Evolutionary conservation across 1,140 invertebrate genomes (phyloP).

Genomic region (Drosophila mauritiana): DNA sequence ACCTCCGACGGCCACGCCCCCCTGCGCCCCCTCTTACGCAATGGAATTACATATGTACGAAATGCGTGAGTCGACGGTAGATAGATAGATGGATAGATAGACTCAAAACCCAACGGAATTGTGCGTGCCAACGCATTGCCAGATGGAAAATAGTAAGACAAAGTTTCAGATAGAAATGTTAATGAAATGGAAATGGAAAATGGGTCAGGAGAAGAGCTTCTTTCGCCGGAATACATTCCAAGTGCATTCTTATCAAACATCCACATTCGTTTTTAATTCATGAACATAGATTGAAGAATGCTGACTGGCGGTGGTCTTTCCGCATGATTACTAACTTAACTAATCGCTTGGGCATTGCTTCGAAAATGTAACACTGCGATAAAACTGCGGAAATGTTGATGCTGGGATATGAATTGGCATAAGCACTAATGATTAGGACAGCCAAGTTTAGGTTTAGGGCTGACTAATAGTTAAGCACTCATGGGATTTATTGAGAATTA

Average conservation of each 20-base stretch:
- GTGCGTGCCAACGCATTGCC: slow-evolving; percentile 36
- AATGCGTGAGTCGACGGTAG: slow-evolving; percentile 17
- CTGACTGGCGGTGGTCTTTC: too few relatives aligned
- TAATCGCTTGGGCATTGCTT: too few relatives aligned
- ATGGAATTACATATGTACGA: slow-evolving; percentile 9
- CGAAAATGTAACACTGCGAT: not conserved
- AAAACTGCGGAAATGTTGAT: too few relatives aligned
- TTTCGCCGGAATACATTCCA: not conserved
- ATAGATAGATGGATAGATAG: not conserved
- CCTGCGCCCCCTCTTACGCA: slow-evolving; percentile 3
- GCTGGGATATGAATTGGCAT: too few relatives aligned
- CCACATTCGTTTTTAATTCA: not conserved
- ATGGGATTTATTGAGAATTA: not conserved
- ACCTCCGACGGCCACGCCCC: slow-evolving; percentile 1
- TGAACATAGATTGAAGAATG: not conserved
- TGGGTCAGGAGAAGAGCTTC: not conserved
- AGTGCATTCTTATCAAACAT: not conserved
- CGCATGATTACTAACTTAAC: too few relatives aligned
- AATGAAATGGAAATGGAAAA: not conserved
- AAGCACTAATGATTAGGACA: too few relatives aligned
- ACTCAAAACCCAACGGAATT: slow-evolving; percentile 2
- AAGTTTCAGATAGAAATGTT: slow-evolving; percentile 5
- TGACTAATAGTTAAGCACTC: not conserved
- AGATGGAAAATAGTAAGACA: not conserved
- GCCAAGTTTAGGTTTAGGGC: not conserved